These are phyloP conservation scores for Agrypnia vestita DNA, from an alignment of 1,140 invertebrate species.

Conservation along the genomic window DNA sequence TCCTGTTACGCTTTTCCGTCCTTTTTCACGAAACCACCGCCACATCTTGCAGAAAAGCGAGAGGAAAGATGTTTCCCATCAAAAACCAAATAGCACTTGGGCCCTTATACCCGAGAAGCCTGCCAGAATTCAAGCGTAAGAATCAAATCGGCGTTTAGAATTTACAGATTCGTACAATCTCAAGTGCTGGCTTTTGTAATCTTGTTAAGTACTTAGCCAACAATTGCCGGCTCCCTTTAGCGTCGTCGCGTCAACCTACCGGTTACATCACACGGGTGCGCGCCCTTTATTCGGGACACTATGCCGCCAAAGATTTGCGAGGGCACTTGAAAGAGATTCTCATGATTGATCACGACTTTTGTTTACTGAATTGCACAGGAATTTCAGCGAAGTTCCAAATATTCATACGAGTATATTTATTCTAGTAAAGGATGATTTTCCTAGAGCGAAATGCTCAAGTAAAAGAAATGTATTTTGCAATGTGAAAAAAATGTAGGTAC, in stretches of 20 bases:
- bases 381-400: not conserved
- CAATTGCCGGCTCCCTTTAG: constrained; percentile 40
- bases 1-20: too few species aligned
- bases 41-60: too few species aligned
- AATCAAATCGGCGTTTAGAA: not conserved
- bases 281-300: constrained; percentile 20
- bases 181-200: constrained; percentile 26
- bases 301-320: constrained; percentile 34
- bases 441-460: too few species aligned
- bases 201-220: constrained; percentile 29
- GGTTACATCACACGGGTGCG: constrained; percentile 33
- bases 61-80: too few species aligned
- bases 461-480: too few species aligned
- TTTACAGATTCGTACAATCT: constrained; percentile 19
- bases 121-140: not conserved
- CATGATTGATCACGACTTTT: constrained; percentile 41
- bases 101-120: not conserved
- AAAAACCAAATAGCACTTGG: not conserved
- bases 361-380: not conserved
- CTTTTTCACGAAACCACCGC: too few species aligned
- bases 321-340: constrained; percentile 24
- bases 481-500: too few species aligned
- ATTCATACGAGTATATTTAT: not conserved
- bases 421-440: too few species aligned
- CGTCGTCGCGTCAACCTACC: constrained; percentile 10